A percentile compares a stretch with the other conserved stretches of the same genome.
phyloP scores from a whole-genome alignment of 2,113 vertebrate genomes.

The Bubo bubo region DNA sequence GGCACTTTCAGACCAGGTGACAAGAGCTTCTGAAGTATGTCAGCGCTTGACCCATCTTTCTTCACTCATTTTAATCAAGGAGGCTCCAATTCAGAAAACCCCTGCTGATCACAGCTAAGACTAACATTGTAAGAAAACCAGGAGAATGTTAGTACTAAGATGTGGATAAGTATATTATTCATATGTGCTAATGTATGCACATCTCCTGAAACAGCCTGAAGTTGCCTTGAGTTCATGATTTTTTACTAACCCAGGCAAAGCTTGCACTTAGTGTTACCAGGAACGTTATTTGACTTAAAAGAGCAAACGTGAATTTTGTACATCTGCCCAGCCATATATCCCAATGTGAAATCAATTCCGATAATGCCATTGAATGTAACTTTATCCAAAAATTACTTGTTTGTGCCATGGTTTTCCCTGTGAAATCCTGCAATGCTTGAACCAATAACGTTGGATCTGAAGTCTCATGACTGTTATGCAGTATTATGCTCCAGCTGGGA shows the following conservation, averaged over 20 bases:
- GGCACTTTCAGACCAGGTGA: not conserved
- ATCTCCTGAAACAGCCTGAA: not conserved
- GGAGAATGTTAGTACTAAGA: not conserved
- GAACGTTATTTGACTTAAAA: not conserved
- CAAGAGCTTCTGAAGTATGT: not conserved
- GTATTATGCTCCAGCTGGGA: constrained; percentile 44
- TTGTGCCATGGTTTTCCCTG: not conserved
- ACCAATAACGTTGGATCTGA: not conserved
- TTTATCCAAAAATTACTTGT: not conserved
- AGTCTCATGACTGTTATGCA: not conserved
- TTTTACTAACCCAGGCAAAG: not conserved
- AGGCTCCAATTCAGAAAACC: not conserved
- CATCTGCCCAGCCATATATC: not conserved
- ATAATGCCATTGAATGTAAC: not conserved
- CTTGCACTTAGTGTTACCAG: not conserved
- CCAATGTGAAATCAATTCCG: not conserved
- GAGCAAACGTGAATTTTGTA: not conserved
- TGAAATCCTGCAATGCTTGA: not conserved
- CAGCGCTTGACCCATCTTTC: not conserved
- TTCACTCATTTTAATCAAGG: not conserved
- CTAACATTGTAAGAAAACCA: not conserved
- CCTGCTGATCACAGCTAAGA: not conserved
- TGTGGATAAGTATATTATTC: not conserved
- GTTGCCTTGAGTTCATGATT: not conserved
- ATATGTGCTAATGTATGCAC: not conserved